Evolutionary conservation across 2,888 invertebrate genomes (phyloP).

Genomic region (Toxonevra muliebris): DNA sequence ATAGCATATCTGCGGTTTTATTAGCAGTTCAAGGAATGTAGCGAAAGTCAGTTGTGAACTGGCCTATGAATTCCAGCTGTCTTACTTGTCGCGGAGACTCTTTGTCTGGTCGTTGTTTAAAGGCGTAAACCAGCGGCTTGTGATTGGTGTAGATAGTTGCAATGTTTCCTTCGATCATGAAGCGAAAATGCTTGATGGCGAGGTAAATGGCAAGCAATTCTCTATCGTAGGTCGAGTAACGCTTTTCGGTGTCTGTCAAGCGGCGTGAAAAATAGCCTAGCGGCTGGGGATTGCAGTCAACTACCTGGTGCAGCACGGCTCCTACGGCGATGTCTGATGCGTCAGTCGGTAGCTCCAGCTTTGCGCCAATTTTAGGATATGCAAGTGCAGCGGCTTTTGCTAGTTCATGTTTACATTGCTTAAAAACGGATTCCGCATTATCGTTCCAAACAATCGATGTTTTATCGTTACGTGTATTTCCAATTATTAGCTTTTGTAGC

Average conservation of each 20-base stretch:
- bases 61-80: too few relatives aligned
- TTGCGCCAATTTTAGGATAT: neutral
- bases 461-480: conserved; percentile 34
- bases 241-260: neutral
- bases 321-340: conserved; percentile 7
- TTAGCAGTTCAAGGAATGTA: too few relatives aligned
- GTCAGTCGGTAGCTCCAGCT: neutral
- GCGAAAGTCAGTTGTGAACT: too few relatives aligned
- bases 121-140: too few relatives aligned
- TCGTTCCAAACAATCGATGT: conserved; percentile 26
- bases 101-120: too few relatives aligned
- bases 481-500: conserved; percentile 1
- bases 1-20: too few relatives aligned
- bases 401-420: neutral
- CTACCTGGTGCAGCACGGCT: neutral
- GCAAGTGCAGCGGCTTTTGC: neutral
- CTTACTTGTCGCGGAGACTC: too few relatives aligned
- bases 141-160: conserved; percentile 31
- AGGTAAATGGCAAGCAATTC: conserved; percentile 56
- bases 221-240: neutral
- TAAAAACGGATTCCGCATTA: neutral
- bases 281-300: neutral
- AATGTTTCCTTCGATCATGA: conserved; percentile 41
- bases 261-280: neutral
- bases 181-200: conserved; percentile 49